Evolutionary conservation across 2,797 vertebrate genomes (phyloP).

Genomic region (Galagoides demidoff): DNA sequence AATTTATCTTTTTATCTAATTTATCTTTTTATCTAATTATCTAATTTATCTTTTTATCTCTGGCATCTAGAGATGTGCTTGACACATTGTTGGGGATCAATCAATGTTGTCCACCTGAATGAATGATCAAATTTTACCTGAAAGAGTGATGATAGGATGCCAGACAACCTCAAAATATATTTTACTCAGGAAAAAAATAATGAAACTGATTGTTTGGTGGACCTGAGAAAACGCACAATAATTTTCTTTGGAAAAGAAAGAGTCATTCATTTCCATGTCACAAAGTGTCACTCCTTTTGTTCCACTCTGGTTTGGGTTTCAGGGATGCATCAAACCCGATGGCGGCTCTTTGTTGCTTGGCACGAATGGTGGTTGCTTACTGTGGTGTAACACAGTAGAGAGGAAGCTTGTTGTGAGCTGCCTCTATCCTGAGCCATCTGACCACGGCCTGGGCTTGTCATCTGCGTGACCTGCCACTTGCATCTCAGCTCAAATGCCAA

Average conservation of each 20-base stretch:
- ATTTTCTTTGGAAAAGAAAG: neutral
- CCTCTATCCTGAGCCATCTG: neutral
- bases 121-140: neutral
- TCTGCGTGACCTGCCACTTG: neutral
- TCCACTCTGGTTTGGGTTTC: neutral
- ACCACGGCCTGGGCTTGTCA: neutral
- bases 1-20: constrained; percentile 20
- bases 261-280: neutral
- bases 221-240: neutral
- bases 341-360: neutral
- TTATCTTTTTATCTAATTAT: constrained; percentile 16
- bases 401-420: neutral
- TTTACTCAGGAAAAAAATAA: neutral
- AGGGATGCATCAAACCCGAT: neutral
- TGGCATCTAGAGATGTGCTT: neutral
- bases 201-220: neutral
- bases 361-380: neutral
- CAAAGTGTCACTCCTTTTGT: neutral
- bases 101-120: neutral
- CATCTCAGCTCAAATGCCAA: neutral
- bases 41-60: constrained; percentile 11
- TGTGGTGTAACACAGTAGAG: neutral
- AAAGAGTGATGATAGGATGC: neutral
- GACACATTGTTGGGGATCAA: neutral
- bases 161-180: neutral